phyloP scores from a whole-genome alignment of 2,797 vertebrate species.

The Spheniscus humboldti region DNA sequence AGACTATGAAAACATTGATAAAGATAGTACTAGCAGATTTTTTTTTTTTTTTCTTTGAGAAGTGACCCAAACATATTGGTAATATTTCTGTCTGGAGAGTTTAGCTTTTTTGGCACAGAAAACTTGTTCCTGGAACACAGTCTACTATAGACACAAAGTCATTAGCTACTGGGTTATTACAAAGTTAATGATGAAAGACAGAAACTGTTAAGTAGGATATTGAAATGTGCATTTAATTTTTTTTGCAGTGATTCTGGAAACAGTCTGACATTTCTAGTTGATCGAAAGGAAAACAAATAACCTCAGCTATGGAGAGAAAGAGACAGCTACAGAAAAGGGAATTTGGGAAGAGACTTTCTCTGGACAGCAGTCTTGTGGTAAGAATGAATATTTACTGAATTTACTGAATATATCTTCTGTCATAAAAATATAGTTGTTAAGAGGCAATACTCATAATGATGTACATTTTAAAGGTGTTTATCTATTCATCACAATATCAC shows the following conservation, averaged over 20 bases:
- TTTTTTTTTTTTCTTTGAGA: not conserved
- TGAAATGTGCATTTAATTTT: conserved; percentile 46
- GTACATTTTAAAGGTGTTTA: not conserved
- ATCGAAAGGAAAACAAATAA: conserved; percentile 66
- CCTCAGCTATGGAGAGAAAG: conserved; percentile 72
- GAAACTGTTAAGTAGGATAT: conserved; percentile 33
- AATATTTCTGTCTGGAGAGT: conserved; percentile 22
- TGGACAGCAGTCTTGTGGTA: conserved; percentile 83
- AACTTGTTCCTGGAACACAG: conserved; percentile 38
- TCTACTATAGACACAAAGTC: conserved; percentile 25
- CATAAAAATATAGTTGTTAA: conserved; percentile 28
- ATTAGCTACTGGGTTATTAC: conserved; percentile 71
- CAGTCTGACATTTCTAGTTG: conserved; percentile 43
- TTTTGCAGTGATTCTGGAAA: conserved; percentile 58
- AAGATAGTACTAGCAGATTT: conserved; percentile 3
- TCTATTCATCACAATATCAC: conserved; percentile 12
- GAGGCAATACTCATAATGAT: not conserved
- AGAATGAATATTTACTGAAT: conserved; percentile 70
- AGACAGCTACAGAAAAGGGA: conserved; percentile 78
- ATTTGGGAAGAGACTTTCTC: conserved; percentile 80
- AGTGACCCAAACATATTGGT: not conserved
- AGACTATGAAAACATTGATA: conserved; percentile 67
- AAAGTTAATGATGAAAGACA: conserved; percentile 61
- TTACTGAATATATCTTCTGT: conserved; percentile 46
- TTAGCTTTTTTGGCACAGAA: conserved; percentile 17